phyloP scores from a whole-genome alignment of 2,888 invertebrate species.

The Boloria selene region DNA sequence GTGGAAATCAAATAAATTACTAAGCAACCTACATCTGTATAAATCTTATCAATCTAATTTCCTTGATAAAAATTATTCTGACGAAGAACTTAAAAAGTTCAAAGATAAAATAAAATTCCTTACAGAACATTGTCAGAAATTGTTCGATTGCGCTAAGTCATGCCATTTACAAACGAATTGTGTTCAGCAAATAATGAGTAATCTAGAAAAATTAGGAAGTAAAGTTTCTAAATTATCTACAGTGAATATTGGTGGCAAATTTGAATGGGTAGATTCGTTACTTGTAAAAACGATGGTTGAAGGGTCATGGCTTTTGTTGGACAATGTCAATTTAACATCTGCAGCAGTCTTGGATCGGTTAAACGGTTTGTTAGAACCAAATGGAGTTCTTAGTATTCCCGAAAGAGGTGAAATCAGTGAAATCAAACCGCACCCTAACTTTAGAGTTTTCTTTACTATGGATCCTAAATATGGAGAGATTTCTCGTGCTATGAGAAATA shows the following conservation, averaged over 20 bases:
- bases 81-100: conserved; percentile 54
- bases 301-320: conserved; percentile 92
- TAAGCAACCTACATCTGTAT: conserved; percentile 61
- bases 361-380: conserved; percentile 96
- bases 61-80: conserved; percentile 43
- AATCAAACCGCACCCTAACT: conserved; percentile 93
- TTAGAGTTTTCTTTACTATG: conserved; percentile 96
- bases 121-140: conserved; percentile 53
- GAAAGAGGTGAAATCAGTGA: conserved; percentile 94
- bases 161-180: conserved; percentile 42
- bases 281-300: conserved; percentile 91
- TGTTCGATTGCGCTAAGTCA: conserved; percentile 47
- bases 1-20: conserved; percentile 56
- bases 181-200: conserved; percentile 55
- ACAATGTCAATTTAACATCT: conserved; percentile 97
- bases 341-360: conserved; percentile 98
- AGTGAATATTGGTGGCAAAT: conserved; percentile 92
- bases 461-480: conserved; percentile 98
- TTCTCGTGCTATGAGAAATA: conserved; percentile 98
- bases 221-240: conserved; percentile 81
- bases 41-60: conserved; percentile 50
- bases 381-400: conserved; percentile 93
- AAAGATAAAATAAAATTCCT: conserved; percentile 61
- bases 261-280: conserved; percentile 95
- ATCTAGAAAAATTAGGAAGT: conserved; percentile 62